phyloP scores from a whole-genome alignment of 2,113 vertebrate genomes.

The Nerophis lumbriciformis region DNA sequence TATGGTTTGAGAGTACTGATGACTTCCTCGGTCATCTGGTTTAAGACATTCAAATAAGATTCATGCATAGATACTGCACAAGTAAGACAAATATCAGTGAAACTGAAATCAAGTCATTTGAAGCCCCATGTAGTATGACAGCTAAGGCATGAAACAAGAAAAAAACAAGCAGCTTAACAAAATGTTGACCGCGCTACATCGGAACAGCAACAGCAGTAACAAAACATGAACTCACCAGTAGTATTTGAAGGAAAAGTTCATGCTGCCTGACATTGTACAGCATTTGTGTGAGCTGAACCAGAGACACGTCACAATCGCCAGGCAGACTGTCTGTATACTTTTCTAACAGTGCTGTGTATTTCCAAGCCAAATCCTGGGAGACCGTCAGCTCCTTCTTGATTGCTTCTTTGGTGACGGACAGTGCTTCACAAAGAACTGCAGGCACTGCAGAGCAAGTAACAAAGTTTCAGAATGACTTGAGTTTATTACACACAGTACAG shows the following conservation, averaged over 20 bases:
- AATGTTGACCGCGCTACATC: no score
- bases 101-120: no score
- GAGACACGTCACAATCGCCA: slow-evolving; percentile 16
- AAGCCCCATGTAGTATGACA: no score
- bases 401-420: slow-evolving; percentile 56
- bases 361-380: slow-evolving; percentile 64
- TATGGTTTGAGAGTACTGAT: no score
- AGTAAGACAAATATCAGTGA: no score
- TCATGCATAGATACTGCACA: no score
- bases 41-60: no score
- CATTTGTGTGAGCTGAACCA: slow-evolving; percentile 73
- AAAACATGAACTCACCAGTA: slow-evolving; percentile 75
- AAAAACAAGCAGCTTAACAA: no score
- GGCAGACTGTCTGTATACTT: slow-evolving; percentile 26
- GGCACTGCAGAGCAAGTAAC: slow-evolving; percentile 68
- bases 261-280: slow-evolving; percentile 84
- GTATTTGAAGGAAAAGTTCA: slow-evolving; percentile 78
- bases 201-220: background rate
- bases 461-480: background rate
- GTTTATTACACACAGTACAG: no score
- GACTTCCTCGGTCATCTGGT: no score
- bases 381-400: slow-evolving; percentile 65
- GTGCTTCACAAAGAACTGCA: slow-evolving; percentile 68
- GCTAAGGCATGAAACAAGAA: no score
- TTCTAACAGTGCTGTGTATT: slow-evolving; percentile 82